A percentile compares a stretch with the other conserved stretches of the same genome.
Conservation (phyloP, 2,888 invertebrate species). For the Cantharis nigra region DNA sequence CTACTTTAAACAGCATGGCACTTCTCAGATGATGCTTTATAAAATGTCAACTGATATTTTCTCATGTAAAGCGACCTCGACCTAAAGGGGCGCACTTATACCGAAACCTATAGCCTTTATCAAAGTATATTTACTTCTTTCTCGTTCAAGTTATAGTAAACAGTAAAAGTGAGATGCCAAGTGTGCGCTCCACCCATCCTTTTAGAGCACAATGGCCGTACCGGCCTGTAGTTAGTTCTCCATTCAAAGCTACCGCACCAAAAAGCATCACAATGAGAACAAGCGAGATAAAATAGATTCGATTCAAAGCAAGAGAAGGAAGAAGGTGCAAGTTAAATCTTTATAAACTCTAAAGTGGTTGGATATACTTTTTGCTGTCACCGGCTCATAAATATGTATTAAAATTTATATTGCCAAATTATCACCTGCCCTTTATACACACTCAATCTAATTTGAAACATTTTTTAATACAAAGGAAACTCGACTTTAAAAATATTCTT, state of each 20-base stretch:
- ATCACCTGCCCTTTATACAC: conserved; percentile 47
- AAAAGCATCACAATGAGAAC: conserved; percentile 39
- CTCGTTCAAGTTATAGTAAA: conserved; percentile 22
- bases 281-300: conserved; percentile 19
- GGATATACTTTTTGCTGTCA: conserved; percentile 44
- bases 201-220: conserved; percentile 45
- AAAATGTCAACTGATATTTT: conserved; percentile 43
- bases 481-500: background rate
- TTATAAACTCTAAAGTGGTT: conserved; percentile 39
- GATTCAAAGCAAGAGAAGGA: conserved; percentile 34
- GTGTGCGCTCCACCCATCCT: conserved; percentile 43
- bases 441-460: conserved; percentile 44
- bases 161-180: conserved; percentile 28
- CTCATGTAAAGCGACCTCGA: conserved; percentile 36
- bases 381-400: conserved; percentile 54
- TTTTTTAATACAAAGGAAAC: conserved; percentile 42
- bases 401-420: conserved; percentile 51
- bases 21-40: conserved; percentile 34
- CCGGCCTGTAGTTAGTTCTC: conserved; percentile 43
- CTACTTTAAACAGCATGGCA: conserved; percentile 37
- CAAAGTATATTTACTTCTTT: conserved; percentile 25
- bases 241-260: conserved; percentile 42
- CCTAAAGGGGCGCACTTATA: conserved; percentile 38
- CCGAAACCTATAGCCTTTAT: conserved; percentile 39
- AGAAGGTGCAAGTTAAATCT: conserved; percentile 39